Percentiles rank a stretch among this genome's conserved stretches.
These are phyloP conservation scores for Malurus cyaneus DNA, from an alignment of 2,113 vertebrate genomes.

Conservation along the genomic window DNA sequence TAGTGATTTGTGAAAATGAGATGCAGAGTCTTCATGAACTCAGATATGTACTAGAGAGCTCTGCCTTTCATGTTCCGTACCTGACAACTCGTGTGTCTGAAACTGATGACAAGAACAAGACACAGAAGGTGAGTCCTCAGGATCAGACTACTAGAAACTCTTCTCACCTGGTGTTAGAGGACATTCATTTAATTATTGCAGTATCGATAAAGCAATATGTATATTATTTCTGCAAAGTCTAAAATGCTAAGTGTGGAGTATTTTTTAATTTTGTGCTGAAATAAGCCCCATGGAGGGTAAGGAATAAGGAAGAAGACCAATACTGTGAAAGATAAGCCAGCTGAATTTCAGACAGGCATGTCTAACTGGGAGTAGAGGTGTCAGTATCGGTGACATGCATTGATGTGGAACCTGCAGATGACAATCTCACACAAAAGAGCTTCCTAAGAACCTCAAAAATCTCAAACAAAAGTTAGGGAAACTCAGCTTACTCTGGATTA, in stretches of 20 bases:
- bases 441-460: not conserved
- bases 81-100: not conserved
- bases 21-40: not conserved
- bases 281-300: not conserved
- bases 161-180: not conserved
- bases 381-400: not conserved
- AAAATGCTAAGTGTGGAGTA: not conserved
- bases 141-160: not conserved
- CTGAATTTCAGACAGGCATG: not conserved
- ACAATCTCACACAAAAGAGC: not conserved
- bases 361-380: not conserved
- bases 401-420: not conserved
- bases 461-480: not conserved
- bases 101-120: not conserved
- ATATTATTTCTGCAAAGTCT: not conserved
- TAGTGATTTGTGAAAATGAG: not conserved
- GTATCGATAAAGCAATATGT: not conserved
- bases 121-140: not conserved
- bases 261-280: not conserved
- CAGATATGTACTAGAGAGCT: not conserved
- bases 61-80: not conserved
- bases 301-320: not conserved
- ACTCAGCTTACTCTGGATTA: conserved; percentile 87
- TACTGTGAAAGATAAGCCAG: not conserved
- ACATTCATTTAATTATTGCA: not conserved